Evolutionary conservation across 1,140 invertebrate genomes (phyloP).

Genomic region (Pseudobourletiella spinata): DNA sequence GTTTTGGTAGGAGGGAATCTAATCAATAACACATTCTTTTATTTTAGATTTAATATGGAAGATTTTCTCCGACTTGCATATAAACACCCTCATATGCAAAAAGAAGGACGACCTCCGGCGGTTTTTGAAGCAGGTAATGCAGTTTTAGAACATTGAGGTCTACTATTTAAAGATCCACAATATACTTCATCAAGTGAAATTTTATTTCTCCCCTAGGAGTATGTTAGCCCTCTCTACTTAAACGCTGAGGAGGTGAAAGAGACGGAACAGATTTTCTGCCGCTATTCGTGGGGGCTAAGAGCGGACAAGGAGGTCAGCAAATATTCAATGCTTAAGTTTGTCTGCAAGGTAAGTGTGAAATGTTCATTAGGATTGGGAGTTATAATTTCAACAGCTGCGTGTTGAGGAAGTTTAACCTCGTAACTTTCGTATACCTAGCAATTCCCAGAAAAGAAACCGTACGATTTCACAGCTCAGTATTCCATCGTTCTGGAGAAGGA

Average conservation of each 20-base stretch:
- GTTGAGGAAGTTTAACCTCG: background rate
- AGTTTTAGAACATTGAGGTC: background rate
- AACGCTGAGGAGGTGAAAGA: constrained; percentile 10
- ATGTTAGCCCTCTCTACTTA: constrained; percentile 19
- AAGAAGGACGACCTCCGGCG: constrained; percentile 17
- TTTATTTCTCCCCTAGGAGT: constrained; percentile 20
- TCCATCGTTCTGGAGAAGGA: background rate
- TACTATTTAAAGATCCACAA: too few relatives aligned
- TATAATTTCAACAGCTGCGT: background rate
- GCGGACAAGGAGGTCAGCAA: constrained; percentile 30
- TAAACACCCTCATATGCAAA: background rate
- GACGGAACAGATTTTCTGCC: background rate
- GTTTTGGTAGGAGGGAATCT: too few relatives aligned
- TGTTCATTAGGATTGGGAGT: too few relatives aligned
- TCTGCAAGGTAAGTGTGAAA: constrained; percentile 14
- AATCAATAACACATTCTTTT: too few relatives aligned
- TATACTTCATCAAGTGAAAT: too few relatives aligned
- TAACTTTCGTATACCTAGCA: background rate
- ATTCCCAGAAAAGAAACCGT: constrained; percentile 10
- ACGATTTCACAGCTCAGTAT: constrained; percentile 18
- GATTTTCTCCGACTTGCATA: background rate
- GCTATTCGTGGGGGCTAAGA: constrained; percentile 29
- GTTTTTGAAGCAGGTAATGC: constrained; percentile 26
- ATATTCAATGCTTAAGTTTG: constrained; percentile 26
- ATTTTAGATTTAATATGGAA: constrained; percentile 17